phyloP scores from a whole-genome alignment of 2,113 vertebrate species.

The Eclectus roratus region DNA sequence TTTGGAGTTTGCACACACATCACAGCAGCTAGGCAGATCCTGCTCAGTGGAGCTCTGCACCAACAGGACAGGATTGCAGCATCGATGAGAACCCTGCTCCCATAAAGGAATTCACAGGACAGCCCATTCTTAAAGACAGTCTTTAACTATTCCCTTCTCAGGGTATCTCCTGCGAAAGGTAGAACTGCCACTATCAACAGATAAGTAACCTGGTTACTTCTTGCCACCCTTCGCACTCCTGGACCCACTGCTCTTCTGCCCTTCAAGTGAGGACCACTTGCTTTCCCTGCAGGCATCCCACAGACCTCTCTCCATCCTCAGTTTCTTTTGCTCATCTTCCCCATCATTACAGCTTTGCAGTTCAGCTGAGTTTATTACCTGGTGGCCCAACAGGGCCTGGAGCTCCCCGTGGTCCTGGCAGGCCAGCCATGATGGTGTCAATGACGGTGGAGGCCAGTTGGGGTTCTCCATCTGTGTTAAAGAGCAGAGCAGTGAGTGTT shows the following conservation, averaged over 20 bases:
- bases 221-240: not conserved
- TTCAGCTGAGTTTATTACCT: constrained; percentile 40
- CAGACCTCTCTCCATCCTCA: not conserved
- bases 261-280: not conserved
- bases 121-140: not conserved
- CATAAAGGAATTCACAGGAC: not conserved
- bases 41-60: not conserved
- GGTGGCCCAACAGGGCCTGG: constrained; percentile 72
- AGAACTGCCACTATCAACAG: not conserved
- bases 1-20: not conserved
- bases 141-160: not conserved
- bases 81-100: not conserved
- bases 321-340: not conserved
- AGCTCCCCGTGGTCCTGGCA: constrained; percentile 78
- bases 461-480: constrained; percentile 65
- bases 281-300: not conserved
- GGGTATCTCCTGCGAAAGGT: not conserved
- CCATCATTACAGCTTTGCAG: not conserved
- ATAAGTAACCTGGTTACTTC: not conserved
- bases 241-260: not conserved
- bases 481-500: not conserved
- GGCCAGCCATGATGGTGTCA: constrained; percentile 76
- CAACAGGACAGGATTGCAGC: not conserved
- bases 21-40: not conserved
- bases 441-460: constrained; percentile 75